Conservation (phyloP, 2,888 invertebrate genomes). For the Anorthoa munda region DNA sequence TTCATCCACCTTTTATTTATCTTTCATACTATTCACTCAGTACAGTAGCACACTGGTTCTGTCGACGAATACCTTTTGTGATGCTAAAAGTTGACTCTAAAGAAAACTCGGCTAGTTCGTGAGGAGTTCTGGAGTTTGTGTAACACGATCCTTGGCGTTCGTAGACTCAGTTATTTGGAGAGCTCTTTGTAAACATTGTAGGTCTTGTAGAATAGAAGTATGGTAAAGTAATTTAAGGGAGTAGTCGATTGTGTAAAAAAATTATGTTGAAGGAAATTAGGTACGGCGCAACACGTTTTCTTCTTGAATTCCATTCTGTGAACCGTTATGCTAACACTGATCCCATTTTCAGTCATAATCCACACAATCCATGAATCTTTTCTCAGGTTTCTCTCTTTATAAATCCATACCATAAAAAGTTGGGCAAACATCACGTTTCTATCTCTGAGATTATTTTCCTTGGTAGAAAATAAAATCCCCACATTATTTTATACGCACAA, state of each 20-base stretch:
- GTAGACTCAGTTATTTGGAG: slow-evolving; percentile 29
- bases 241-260: slow-evolving; percentile 30
- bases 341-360: too few relatives aligned
- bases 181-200: slow-evolving; percentile 36
- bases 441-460: not conserved
- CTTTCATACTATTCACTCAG: slow-evolving; percentile 20
- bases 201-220: slow-evolving; percentile 25
- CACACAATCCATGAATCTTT: too few relatives aligned
- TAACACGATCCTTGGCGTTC: slow-evolving; percentile 32
- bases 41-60: slow-evolving; percentile 12
- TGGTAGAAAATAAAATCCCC: not conserved
- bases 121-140: slow-evolving; percentile 24
- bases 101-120: slow-evolving; percentile 27
- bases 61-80: slow-evolving; percentile 48
- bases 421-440: not conserved
- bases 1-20: slow-evolving; percentile 17
- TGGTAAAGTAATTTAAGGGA: not conserved
- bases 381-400: too few relatives aligned
- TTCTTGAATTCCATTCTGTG: too few relatives aligned
- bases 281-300: too few relatives aligned
- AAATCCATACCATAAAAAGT: too few relatives aligned
- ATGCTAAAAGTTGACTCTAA: slow-evolving; percentile 20
- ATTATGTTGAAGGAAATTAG: slow-evolving; percentile 13
- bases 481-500: not conserved
- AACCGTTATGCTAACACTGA: too few relatives aligned